Conservation (phyloP, 2,113 vertebrate species). For the Crotalus helleri region DNA sequence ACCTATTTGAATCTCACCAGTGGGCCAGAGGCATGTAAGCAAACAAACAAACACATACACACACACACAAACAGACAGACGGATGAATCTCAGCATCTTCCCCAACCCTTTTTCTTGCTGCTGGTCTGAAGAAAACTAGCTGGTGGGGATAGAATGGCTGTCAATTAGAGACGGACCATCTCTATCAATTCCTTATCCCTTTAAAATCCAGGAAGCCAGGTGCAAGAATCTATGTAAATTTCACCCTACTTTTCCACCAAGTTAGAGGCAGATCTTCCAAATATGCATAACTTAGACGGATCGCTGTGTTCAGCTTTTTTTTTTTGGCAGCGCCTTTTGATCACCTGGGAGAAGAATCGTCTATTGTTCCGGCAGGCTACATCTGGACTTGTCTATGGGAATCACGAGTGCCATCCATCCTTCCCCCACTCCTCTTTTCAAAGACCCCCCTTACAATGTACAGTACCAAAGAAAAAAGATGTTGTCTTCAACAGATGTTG, state of each 20-base stretch:
- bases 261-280: neutral
- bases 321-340: no score
- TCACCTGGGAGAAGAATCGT: neutral
- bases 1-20: no score
- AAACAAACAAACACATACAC: no score
- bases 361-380: neutral
- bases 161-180: no score
- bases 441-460: neutral
- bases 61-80: no score
- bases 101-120: no score
- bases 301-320: neutral
- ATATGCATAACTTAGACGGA: neutral
- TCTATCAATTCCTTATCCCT: neutral
- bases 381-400: neutral
- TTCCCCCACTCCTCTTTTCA: neutral
- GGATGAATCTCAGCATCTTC: no score
- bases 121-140: no score
- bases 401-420: neutral
- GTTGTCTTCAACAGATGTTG: slow-evolving; percentile 5
- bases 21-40: no score
- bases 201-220: neutral
- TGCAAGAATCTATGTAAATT: neutral
- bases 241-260: neutral
- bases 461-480: neutral
- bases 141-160: no score